phyloP scores from a whole-genome alignment of 2,888 invertebrate species.

The Syritta pipiens region DNA sequence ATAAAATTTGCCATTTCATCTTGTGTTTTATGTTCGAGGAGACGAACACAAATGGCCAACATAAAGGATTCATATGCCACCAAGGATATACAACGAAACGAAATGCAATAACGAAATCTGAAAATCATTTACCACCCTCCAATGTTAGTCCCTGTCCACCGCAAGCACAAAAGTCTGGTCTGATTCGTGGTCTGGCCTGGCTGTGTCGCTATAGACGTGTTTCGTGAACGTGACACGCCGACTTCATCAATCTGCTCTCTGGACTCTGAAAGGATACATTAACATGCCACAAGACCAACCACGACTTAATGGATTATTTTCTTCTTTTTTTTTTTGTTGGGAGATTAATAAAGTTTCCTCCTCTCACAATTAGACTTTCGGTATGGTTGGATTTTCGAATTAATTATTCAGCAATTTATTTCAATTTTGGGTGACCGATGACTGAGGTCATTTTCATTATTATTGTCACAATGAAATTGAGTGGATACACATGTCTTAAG shows the following conservation, averaged over 20 bases:
- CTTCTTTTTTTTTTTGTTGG: constrained; percentile 8
- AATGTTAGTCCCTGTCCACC: constrained; percentile 23
- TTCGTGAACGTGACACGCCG: constrained; percentile 33
- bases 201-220: background rate
- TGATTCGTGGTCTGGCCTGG: background rate
- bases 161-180: background rate
- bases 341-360: constrained; percentile 46
- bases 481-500: too few relatives aligned
- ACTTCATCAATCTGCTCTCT: constrained; percentile 1
- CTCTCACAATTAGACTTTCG: constrained; percentile 31
- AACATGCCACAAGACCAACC: constrained; percentile 30
- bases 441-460: too few relatives aligned
- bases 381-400: constrained; percentile 35
- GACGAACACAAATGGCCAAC: constrained; percentile 12
- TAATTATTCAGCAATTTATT: constrained; percentile 51
- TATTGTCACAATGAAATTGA: too few relatives aligned
- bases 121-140: constrained; percentile 33
- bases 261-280: constrained; percentile 35
- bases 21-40: constrained; percentile 47
- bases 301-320: constrained; percentile 49
- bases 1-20: constrained; percentile 58
- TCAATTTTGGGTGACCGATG: background rate
- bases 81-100: background rate
- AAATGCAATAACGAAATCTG: constrained; percentile 43
- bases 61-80: constrained; percentile 25